phyloP scores from a whole-genome alignment of 2,113 vertebrate species.

The Anolis sagrei region DNA sequence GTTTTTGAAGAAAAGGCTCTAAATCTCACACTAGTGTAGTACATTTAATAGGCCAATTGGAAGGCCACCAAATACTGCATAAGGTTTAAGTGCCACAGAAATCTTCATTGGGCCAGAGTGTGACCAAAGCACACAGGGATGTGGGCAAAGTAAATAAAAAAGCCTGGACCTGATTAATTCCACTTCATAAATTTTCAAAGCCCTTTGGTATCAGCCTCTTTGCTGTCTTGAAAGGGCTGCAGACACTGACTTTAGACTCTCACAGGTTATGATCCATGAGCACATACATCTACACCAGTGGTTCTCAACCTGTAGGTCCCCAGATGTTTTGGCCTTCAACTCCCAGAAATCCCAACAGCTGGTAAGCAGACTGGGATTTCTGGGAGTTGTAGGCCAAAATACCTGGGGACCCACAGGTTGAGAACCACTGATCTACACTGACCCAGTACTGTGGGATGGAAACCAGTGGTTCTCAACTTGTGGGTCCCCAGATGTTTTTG shows the following conservation, averaged over 20 bases:
- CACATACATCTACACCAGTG: no score
- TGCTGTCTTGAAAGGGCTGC: not conserved
- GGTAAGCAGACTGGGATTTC: no score
- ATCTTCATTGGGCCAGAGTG: not conserved
- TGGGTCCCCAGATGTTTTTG: no score
- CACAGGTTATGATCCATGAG: not conserved
- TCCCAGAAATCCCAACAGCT: no score
- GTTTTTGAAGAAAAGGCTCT: not conserved
- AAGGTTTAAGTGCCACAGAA: not conserved
- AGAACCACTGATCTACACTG: no score
- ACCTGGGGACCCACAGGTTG: no score
- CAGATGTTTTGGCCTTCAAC: no score
- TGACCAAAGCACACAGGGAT: not conserved
- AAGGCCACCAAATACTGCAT: not conserved
- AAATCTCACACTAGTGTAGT: not conserved
- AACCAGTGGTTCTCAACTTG: no score
- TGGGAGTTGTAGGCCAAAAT: no score
- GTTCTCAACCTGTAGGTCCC: no score
- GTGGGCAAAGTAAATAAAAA: not conserved
- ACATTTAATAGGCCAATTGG: not conserved
- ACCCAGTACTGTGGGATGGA: no score
- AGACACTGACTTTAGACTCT: not conserved
- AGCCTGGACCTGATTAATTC: not conserved
- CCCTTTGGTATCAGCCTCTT: not conserved
- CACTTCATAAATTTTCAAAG: not conserved